Evolutionary conservation across 2,888 invertebrate species (phyloP).

Genomic region (Tenodera sinensis): DNA sequence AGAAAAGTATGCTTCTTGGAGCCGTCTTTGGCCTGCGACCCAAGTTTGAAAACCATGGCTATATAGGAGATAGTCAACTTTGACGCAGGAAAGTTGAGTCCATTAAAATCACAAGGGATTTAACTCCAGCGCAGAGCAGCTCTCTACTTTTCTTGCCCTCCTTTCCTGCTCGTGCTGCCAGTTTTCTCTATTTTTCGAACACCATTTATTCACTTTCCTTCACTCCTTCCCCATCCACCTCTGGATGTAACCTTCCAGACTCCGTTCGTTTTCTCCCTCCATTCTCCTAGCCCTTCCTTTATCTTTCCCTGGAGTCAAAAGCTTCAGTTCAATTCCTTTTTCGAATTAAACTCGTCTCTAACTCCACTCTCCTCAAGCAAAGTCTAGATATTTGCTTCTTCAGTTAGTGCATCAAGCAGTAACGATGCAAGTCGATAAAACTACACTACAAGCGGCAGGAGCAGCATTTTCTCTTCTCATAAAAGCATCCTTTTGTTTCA

Average conservation of each 20-base stretch:
- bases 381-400: not conserved
- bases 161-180: not conserved
- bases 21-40: not conserved
- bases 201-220: not conserved
- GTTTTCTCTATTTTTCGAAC: not conserved
- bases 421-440: not conserved
- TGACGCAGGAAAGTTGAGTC: not conserved
- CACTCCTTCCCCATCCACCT: not conserved
- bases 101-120: not conserved
- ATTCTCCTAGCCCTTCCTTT: not conserved
- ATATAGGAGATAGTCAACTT: not conserved
- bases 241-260: not conserved
- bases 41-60: not conserved
- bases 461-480: not conserved
- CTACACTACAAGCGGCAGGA: no score
- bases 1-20: not conserved
- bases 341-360: slow-evolving; percentile 22
- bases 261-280: not conserved
- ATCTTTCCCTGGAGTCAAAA: slow-evolving; percentile 10
- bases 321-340: slow-evolving; percentile 24
- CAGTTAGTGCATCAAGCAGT: not conserved
- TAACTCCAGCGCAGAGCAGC: not conserved
- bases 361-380: not conserved
- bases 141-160: not conserved
- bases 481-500: not conserved